Conservation (phyloP, 1,140 invertebrate species). For the Saccostrea glomerata region DNA sequence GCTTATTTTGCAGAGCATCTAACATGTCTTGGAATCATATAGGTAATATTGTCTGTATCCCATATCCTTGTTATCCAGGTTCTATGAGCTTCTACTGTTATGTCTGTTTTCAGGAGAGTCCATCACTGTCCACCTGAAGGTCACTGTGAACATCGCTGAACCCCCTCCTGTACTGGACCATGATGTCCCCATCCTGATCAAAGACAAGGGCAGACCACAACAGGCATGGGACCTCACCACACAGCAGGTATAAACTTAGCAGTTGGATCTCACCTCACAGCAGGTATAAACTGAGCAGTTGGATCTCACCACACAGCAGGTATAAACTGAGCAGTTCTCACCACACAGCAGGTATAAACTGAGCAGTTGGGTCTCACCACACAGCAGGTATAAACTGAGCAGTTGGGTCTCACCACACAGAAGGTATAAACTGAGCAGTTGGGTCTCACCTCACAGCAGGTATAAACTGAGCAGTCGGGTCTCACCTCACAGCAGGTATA, state of each 20-base stretch:
- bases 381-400: neutral
- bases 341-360: slow-evolving; percentile 86
- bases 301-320: neutral
- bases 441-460: neutral
- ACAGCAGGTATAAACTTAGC: slow-evolving; percentile 82
- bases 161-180: slow-evolving; percentile 91
- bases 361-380: neutral
- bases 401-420: neutral
- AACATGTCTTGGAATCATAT: too few species aligned
- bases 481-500: neutral
- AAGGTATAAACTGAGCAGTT: neutral
- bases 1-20: too few species aligned
- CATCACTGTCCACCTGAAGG: slow-evolving; percentile 80
- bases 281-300: neutral
- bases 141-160: slow-evolving; percentile 77
- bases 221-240: slow-evolving; percentile 96
- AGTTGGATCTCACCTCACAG: neutral
- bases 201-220: slow-evolving; percentile 80
- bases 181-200: slow-evolving; percentile 91
- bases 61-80: too few species aligned
- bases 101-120: slow-evolving; percentile 68
- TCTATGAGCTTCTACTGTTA: neutral
- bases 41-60: too few species aligned
- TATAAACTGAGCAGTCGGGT: neutral
- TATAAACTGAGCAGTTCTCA: slow-evolving; percentile 92